Evolutionary conservation across 1,140 invertebrate genomes (phyloP).

Genomic region (Dreissena polymorpha): DNA sequence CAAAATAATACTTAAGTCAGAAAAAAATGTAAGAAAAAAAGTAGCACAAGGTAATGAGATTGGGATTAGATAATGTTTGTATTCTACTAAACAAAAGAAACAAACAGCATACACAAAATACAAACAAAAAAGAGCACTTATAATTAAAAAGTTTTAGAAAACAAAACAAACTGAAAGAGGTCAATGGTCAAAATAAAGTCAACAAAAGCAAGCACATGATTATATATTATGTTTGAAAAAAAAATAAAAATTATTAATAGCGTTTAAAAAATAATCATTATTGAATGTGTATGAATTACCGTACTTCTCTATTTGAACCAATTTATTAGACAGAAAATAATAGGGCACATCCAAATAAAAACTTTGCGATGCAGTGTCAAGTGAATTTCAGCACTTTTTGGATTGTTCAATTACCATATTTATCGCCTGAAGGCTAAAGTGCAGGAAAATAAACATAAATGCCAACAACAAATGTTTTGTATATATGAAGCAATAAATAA

Average conservation of each 20-base stretch:
- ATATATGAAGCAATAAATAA: conserved; percentile 14
- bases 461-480: background rate
- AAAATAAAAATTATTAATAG: too few species aligned
- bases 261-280: background rate
- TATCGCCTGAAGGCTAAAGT: background rate
- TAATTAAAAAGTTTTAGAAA: conserved; percentile 1
- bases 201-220: background rate
- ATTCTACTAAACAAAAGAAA: conserved; percentile 9
- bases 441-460: background rate
- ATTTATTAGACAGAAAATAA: background rate
- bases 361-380: background rate
- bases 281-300: background rate
- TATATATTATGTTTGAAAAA: background rate
- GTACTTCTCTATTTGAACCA: background rate
- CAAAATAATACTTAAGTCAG: too few species aligned
- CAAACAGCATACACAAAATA: conserved; percentile 38
- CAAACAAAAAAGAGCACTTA: conserved; percentile 14
- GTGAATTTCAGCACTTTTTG: background rate
- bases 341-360: background rate
- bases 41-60: too few species aligned
- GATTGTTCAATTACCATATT: background rate
- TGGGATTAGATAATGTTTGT: too few species aligned
- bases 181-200: conserved; percentile 6
- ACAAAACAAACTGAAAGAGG: background rate
- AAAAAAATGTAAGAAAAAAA: too few species aligned